Evolutionary conservation across 2,113 vertebrate species (phyloP).

Genomic region (Chloropsis cyanopogon): DNA sequence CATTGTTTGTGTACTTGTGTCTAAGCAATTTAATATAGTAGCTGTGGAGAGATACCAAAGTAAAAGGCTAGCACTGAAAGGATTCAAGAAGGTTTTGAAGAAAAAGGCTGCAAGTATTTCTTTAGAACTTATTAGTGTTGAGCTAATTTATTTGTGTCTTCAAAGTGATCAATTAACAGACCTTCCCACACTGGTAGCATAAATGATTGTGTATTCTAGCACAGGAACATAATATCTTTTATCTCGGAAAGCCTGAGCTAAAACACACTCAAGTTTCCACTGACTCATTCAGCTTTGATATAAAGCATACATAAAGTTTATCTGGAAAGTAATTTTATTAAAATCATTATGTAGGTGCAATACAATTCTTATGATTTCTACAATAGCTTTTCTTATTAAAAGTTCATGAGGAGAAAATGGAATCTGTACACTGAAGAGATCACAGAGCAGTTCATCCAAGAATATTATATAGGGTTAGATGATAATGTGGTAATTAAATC

Average conservation of each 20-base stretch:
- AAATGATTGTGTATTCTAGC: not conserved
- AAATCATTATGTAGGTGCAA: not conserved
- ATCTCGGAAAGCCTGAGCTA: not conserved
- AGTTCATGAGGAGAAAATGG: constrained; percentile 4
- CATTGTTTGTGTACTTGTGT: not conserved
- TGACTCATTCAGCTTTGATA: not conserved
- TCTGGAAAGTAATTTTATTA: constrained; percentile 7
- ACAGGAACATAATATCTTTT: not conserved
- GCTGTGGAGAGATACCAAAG: not conserved
- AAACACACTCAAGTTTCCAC: not conserved
- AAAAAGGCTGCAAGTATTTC: not conserved
- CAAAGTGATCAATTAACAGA: not conserved
- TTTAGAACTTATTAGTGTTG: not conserved
- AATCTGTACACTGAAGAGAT: not conserved
- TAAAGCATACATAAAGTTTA: not conserved
- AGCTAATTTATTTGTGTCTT: not conserved
- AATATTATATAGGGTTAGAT: not conserved
- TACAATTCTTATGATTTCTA: not conserved
- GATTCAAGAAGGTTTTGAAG: not conserved
- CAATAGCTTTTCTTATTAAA: constrained; percentile 9
- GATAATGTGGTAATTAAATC: not conserved
- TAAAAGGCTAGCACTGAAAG: not conserved
- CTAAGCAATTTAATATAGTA: not conserved
- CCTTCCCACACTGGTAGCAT: not conserved
- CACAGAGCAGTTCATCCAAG: not conserved